phyloP scores from a whole-genome alignment of 2,888 invertebrate genomes.

The Polyommatus icarus region DNA sequence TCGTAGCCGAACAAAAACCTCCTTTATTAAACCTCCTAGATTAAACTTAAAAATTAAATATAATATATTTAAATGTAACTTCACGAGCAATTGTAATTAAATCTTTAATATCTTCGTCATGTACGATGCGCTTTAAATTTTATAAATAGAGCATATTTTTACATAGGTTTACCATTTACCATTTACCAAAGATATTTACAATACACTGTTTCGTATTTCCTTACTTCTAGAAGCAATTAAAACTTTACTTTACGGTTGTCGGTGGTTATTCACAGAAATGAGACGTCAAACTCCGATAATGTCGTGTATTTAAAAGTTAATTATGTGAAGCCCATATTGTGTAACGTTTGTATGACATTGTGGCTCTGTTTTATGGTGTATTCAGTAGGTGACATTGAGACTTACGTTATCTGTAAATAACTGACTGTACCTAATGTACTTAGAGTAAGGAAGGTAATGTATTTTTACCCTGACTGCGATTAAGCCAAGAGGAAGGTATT shows the following conservation, averaged over 20 bases:
- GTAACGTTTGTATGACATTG: background rate
- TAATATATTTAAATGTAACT: too few relatives aligned
- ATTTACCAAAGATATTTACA: background rate
- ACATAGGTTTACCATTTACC: background rate
- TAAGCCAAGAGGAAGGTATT: background rate
- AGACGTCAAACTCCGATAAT: constrained; percentile 5
- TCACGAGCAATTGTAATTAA: too few relatives aligned
- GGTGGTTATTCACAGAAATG: background rate
- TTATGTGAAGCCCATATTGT: constrained; percentile 1
- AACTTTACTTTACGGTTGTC: constrained; percentile 18
- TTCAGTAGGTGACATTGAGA: constrained; percentile 24
- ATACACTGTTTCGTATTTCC: background rate
- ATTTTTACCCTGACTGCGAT: background rate
- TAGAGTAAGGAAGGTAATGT: background rate
- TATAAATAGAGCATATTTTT: background rate
- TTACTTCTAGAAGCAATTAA: constrained; percentile 7
- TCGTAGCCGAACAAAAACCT: too few relatives aligned
- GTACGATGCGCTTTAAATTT: background rate
- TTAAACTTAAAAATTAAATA: too few relatives aligned
- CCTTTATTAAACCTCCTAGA: too few relatives aligned
- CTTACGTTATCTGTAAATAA: background rate
- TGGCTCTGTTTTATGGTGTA: constrained; percentile 17
- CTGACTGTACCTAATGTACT: background rate
- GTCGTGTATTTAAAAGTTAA: background rate
- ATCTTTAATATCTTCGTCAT: too few relatives aligned